Percentiles rank a stretch among this genome's conserved stretches.
Conservation (phyloP, 2,797 vertebrate genomes). For the Strix occidentalis region DNA sequence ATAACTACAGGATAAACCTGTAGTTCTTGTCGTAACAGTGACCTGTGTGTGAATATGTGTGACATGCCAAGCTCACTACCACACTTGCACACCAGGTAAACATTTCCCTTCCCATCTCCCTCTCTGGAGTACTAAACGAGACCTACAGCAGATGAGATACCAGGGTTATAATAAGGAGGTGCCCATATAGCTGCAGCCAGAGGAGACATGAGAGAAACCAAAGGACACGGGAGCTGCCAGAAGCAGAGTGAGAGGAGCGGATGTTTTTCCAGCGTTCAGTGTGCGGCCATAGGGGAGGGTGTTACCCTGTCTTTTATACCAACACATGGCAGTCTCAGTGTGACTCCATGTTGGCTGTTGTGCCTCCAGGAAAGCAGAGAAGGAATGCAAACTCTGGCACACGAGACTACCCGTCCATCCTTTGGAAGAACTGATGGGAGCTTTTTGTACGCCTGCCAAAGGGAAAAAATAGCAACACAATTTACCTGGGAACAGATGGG, state of each 20-base stretch:
- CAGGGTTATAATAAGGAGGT: background rate
- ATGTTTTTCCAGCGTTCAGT: background rate
- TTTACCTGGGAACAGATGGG: slow-evolving; percentile 70
- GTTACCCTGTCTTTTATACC: background rate
- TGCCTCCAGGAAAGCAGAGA: background rate
- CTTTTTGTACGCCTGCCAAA: background rate
- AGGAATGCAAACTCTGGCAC: slow-evolving; percentile 4
- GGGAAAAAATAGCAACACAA: background rate
- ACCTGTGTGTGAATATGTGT: fast-evolving
- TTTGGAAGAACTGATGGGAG: background rate
- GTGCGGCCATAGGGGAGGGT: background rate
- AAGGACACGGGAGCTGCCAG: background rate
- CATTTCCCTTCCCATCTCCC: background rate
- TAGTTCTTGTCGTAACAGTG: background rate
- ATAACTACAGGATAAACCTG: background rate
- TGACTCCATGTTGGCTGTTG: background rate
- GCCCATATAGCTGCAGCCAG: background rate
- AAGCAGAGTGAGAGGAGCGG: background rate
- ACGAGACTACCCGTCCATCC: background rate
- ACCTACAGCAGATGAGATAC: background rate
- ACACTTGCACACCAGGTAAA: background rate
- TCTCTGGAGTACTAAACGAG: background rate
- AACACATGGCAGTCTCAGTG: background rate
- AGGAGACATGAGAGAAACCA: background rate
- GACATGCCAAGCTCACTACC: fast-evolving